Evolutionary conservation across 2,797 vertebrate genomes (phyloP).

Genomic region (Poliocrania exsul): DNA sequence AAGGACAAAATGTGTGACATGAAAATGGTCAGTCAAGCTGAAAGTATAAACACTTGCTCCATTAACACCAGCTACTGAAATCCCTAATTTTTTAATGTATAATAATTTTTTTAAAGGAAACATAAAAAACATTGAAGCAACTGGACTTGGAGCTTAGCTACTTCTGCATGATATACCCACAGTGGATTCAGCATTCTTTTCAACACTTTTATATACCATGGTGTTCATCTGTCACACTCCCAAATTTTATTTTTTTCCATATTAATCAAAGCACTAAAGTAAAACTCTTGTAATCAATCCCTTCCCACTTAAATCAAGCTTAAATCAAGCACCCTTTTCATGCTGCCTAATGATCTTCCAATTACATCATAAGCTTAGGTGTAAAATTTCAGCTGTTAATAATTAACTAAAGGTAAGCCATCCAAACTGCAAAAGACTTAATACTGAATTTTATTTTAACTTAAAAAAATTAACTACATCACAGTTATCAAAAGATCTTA

Average conservation of each 20-base stretch:
- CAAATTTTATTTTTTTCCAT: neutral
- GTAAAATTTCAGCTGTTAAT: neutral
- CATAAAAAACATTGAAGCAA: neutral
- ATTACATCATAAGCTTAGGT: rapidly evolving
- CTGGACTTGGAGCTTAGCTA: neutral
- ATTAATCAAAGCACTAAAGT: neutral
- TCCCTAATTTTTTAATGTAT: rapidly evolving
- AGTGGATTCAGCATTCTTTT: neutral
- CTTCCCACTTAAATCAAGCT: neutral
- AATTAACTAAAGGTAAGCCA: neutral
- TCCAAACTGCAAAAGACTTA: neutral
- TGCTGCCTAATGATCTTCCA: neutral
- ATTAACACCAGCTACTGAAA: neutral
- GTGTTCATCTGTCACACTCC: neutral
- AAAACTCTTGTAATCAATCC: neutral
- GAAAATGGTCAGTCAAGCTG: neutral
- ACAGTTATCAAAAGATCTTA: neutral
- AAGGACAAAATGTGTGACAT: neutral
- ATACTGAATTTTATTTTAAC: neutral
- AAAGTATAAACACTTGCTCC: neutral
- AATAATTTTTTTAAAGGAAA: neutral
- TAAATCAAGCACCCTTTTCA: neutral
- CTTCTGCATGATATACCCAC: neutral
- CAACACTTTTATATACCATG: neutral
- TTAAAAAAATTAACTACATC: neutral